Percentiles rank a stretch among this genome's conserved stretches.
These are phyloP conservation scores for Chaetophractus vellerosus DNA, from an alignment of 2,797 vertebrate species.

Conservation along the genomic window DNA sequence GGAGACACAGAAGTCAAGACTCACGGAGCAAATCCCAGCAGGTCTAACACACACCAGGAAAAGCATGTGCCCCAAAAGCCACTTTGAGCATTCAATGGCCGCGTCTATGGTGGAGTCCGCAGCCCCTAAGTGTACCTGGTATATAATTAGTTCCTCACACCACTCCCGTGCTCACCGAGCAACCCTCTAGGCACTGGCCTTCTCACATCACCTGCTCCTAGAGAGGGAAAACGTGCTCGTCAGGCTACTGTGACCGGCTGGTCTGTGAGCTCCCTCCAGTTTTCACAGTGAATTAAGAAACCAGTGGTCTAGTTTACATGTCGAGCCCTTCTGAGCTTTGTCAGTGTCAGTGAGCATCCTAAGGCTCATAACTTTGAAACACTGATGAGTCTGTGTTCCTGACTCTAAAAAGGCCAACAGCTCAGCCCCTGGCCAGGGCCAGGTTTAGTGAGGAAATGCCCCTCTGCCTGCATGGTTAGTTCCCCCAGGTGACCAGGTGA, in stretches of 20 bases:
- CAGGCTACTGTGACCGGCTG: not conserved
- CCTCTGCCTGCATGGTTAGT: not conserved
- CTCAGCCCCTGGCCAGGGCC: not conserved
- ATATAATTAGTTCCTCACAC: not conserved
- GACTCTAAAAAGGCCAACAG: not conserved
- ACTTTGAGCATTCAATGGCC: not conserved
- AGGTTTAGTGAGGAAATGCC: not conserved
- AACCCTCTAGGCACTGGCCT: not conserved
- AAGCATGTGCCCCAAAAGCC: not conserved
- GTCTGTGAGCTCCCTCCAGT: not conserved
- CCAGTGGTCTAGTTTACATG: not conserved
- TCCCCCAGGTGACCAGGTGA: not conserved
- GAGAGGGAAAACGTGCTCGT: not conserved
- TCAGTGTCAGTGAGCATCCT: not conserved
- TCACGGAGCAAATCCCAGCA: not conserved
- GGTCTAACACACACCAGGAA: not conserved
- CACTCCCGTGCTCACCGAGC: fast-evolving
- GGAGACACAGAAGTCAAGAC: not conserved
- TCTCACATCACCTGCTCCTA: not conserved
- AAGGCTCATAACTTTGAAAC: not conserved
- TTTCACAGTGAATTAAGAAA: not conserved
- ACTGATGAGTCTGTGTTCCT: not conserved
- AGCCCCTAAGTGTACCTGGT: not conserved
- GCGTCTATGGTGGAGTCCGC: fast-evolving
- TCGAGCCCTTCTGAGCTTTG: not conserved